Evolutionary conservation across 37 sponge, comb jelly and placozoan genomes (phyloP).

Genomic region (Mnemiopsis leidyi): DNA sequence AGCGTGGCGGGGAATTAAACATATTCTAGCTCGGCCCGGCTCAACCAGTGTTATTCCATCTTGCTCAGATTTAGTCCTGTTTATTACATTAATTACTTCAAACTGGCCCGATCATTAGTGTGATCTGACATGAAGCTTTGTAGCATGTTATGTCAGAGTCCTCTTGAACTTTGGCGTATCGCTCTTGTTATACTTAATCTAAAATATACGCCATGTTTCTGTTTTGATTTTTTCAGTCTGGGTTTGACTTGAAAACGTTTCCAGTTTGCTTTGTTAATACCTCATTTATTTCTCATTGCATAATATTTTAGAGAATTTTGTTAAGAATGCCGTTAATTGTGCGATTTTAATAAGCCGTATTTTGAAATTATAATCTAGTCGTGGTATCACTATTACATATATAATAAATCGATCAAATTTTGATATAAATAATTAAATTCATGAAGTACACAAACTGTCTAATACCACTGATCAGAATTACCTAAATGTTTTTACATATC

Average conservation of each 20-base stretch:
- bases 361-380: not conserved
- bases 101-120: too few relatives aligned
- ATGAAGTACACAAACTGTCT: too few relatives aligned
- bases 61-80: not conserved
- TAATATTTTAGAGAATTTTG: not conserved
- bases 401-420: too few relatives aligned
- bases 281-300: not conserved
- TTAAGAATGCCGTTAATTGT: not conserved
- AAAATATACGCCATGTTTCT: too few relatives aligned
- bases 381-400: not conserved
- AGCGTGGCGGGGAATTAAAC: too few relatives aligned
- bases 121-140: too few relatives aligned
- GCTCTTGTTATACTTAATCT: too few relatives aligned
- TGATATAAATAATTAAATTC: too few relatives aligned
- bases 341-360: not conserved
- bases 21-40: not conserved
- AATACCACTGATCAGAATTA: too few relatives aligned
- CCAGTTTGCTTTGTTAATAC: not conserved
- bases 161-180: too few relatives aligned
- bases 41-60: not conserved
- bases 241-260: not conserved
- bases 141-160: too few relatives aligned
- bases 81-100: not conserved
- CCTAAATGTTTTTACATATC: too few relatives aligned
- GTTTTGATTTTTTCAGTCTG: not conserved